Evolutionary conservation across 2,888 invertebrate genomes (phyloP).

Genomic region (Petrolisthes manimaculis): DNA sequence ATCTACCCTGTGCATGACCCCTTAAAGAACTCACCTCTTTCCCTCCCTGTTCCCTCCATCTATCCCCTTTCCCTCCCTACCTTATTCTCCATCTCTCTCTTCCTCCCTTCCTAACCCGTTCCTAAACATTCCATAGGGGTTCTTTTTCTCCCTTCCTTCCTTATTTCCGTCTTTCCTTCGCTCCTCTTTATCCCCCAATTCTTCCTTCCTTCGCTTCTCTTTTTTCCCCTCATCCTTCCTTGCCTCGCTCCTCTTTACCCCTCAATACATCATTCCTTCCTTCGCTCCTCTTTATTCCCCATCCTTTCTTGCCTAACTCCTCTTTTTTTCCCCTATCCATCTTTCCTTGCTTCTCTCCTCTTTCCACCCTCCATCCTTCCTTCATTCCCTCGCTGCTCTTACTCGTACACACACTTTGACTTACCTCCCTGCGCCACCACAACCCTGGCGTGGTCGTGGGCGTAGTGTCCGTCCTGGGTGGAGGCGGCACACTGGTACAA

Average conservation of each 20-base stretch:
- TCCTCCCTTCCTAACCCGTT: background rate
- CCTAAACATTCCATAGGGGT: background rate
- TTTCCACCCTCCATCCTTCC: no score
- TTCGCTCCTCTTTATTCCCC: background rate
- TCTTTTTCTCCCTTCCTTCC: background rate
- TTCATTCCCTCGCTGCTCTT: background rate
- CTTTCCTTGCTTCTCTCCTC: background rate
- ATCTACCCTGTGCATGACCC: background rate
- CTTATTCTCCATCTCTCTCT: background rate
- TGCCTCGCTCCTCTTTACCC: background rate
- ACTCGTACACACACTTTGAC: background rate
- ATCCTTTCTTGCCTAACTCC: background rate
- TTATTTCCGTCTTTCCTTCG: background rate
- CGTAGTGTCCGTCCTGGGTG: conserved; percentile 39
- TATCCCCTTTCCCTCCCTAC: background rate
- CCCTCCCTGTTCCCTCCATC: background rate
- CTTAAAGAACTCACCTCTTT: background rate
- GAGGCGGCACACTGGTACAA: conserved; percentile 53
- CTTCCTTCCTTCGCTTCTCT: background rate
- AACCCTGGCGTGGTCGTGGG: conserved; percentile 52
- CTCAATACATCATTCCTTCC: background rate
- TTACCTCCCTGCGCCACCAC: conserved; percentile 54
- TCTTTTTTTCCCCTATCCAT: background rate
- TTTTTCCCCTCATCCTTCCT: background rate
- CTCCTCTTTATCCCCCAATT: background rate